Conservation (phyloP, 2,888 invertebrate species). For the Magallana nippona region DNA sequence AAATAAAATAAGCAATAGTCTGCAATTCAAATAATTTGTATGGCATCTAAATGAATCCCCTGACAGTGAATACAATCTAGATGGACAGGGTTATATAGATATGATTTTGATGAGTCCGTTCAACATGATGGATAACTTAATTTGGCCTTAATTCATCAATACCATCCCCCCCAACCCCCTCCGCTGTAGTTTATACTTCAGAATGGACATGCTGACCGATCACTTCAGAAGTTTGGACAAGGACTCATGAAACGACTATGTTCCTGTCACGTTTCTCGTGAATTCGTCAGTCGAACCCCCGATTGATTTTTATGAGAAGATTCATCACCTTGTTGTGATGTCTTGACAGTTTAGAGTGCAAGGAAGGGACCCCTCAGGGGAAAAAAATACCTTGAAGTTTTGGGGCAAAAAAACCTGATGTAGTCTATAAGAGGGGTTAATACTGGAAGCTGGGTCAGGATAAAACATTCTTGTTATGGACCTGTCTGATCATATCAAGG, state of each 20-base stretch:
- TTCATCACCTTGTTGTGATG: constrained; percentile 13
- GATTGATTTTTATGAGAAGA: constrained; percentile 27
- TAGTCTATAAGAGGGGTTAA: no score
- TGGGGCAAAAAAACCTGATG: no score
- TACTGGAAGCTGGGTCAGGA: no score
- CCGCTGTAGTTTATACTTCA: neutral
- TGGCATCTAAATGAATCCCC: no score
- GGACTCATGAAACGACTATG: neutral
- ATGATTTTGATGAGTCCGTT: neutral
- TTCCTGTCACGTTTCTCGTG: neutral
- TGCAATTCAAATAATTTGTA: no score
- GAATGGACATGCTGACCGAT: neutral
- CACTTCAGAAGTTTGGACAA: neutral
- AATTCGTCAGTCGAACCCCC: neutral
- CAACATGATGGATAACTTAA: neutral
- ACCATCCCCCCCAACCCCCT: neutral
- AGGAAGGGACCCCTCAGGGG: neutral
- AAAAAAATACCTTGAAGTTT: neutral
- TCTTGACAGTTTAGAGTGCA: neutral
- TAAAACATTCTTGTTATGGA: no score
- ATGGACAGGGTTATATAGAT: neutral
- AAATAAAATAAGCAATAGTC: no score
- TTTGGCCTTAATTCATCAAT: neutral
- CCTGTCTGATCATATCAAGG: no score
- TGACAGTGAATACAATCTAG: no score